Percentiles rank a stretch among this genome's conserved stretches.
Evolutionary conservation across 2,113 vertebrate genomes (phyloP).

Genomic region (Podocnemis expansa): DNA sequence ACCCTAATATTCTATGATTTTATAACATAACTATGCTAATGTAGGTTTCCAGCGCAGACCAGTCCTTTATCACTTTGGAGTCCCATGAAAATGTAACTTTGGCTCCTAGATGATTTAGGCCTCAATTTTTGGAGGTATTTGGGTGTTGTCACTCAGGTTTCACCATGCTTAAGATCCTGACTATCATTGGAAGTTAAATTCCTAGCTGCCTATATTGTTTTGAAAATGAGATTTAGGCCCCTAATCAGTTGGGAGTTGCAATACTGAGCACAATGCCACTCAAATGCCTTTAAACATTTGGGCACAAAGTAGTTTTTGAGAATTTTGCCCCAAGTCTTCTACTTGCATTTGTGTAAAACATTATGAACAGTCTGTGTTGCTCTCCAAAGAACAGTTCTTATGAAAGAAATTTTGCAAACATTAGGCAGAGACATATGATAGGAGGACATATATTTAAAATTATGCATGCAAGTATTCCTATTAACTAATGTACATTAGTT

Average conservation of each 20-base stretch:
- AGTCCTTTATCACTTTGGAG: neutral
- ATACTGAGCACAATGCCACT: neutral
- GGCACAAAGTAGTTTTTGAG: neutral
- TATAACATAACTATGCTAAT: no score
- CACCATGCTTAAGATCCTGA: neutral
- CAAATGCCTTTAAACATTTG: neutral
- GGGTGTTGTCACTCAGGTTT: neutral
- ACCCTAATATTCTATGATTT: no score
- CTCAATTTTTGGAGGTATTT: neutral
- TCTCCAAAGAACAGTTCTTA: neutral
- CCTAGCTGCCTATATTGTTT: neutral
- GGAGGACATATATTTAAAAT: neutral
- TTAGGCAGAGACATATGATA: conserved; percentile 11
- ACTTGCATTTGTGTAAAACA: neutral
- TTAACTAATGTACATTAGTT: neutral
- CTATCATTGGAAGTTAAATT: neutral
- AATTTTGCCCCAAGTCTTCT: neutral
- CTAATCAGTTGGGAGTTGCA: neutral
- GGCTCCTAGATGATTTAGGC: neutral
- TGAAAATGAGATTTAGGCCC: neutral
- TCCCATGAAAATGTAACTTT: neutral
- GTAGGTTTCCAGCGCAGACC: neutral
- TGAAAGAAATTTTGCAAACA: conserved; percentile 42
- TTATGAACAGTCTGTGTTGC: neutral
- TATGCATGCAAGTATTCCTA: neutral